A percentile compares a stretch with the other conserved stretches of the same genome.
These are phyloP conservation scores for Chelonoidis abingdonii DNA, from an alignment of 2,113 vertebrate genomes.

Conservation along the genomic window DNA sequence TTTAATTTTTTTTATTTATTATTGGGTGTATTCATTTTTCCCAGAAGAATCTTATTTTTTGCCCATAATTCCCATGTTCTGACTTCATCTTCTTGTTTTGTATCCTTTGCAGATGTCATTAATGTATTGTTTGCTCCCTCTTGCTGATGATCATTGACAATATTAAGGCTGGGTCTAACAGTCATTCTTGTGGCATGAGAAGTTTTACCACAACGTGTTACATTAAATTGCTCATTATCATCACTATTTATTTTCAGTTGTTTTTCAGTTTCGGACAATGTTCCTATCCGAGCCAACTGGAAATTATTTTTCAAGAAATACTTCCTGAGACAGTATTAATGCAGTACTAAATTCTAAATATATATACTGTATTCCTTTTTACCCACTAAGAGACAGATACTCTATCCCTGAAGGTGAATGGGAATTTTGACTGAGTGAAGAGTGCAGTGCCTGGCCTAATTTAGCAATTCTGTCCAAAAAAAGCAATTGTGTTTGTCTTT, in stretches of 20 bases:
- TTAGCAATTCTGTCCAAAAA: not conserved
- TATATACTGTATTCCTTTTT: not conserved
- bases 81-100: not conserved
- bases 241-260: not conserved
- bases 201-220: not conserved
- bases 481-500: not conserved
- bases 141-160: not conserved
- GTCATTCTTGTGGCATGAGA: not conserved
- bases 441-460: not conserved
- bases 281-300: rapidly evolving
- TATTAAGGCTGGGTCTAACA: not conserved
- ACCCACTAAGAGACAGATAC: not conserved
- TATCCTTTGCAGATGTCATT: not conserved
- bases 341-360: not conserved
- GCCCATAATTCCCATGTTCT: not conserved
- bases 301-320: not conserved
- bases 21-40: not conserved
- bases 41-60: not conserved
- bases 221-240: not conserved
- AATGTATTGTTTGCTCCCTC: not conserved
- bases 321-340: not conserved
- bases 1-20: not conserved
- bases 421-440: not conserved
- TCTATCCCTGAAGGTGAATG: not conserved
- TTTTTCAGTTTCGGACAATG: not conserved